Evolutionary conservation across 2,888 invertebrate species (phyloP).

Genomic region (Heteromyza rotundicornis): DNA sequence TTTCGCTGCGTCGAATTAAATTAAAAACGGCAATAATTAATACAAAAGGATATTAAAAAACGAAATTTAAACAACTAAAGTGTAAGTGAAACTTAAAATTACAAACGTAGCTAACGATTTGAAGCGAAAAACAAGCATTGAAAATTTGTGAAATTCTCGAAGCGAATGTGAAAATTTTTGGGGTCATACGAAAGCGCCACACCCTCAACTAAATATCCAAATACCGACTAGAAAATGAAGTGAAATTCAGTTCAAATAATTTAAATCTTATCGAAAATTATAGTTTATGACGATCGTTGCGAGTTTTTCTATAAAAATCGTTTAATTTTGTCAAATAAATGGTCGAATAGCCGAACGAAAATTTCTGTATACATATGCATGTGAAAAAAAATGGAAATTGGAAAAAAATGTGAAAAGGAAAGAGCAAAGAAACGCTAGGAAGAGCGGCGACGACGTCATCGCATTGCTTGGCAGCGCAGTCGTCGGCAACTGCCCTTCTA

Average conservation of each 20-base stretch:
- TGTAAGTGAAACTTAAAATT: slow-evolving; percentile 40
- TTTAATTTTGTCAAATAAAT: too few relatives aligned
- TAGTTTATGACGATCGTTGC: too few relatives aligned
- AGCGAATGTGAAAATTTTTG: slow-evolving; percentile 45
- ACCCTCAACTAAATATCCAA: slow-evolving; percentile 44
- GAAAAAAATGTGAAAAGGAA: too few relatives aligned
- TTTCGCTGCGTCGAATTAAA: slow-evolving; percentile 23
- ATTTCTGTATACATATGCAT: too few relatives aligned
- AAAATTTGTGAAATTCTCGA: slow-evolving; percentile 33
- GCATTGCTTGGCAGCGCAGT: background rate
- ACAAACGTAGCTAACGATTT: slow-evolving; percentile 18
- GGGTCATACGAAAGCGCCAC: slow-evolving; percentile 54
- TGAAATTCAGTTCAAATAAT: too few relatives aligned
- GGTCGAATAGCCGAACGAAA: too few relatives aligned
- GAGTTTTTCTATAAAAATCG: too few relatives aligned
- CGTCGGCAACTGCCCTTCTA: background rate
- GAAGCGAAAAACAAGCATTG: slow-evolving; percentile 20
- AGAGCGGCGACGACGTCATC: slow-evolving; percentile 23
- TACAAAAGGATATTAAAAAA: slow-evolving; percentile 35
- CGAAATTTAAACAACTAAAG: slow-evolving; percentile 32
- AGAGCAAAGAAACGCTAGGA: too few relatives aligned
- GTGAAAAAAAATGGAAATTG: too few relatives aligned
- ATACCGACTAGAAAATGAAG: slow-evolving; percentile 35
- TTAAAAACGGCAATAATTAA: slow-evolving; percentile 37
- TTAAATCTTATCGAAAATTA: too few relatives aligned